phyloP scores from a whole-genome alignment of 2,113 vertebrate genomes.

The Leuciscus idus region DNA sequence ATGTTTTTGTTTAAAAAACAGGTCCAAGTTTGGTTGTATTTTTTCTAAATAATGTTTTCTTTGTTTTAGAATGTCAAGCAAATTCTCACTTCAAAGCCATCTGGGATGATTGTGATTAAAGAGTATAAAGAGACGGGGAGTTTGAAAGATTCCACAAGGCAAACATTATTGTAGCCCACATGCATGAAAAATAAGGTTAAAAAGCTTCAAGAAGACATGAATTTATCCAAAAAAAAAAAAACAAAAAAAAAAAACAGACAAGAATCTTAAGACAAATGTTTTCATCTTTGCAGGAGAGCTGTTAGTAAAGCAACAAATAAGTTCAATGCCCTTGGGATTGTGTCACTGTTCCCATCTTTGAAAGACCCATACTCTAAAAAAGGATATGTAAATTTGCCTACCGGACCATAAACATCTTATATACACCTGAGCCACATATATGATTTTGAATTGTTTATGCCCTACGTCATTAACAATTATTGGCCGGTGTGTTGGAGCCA shows the following conservation, averaged over 20 bases:
- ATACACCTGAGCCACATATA: no score
- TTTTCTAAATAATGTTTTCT: not conserved
- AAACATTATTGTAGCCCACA: slow-evolving; percentile 44
- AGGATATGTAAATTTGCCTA: slow-evolving; percentile 41
- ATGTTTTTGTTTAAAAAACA: no score
- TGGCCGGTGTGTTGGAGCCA: no score
- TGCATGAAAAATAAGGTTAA: slow-evolving; percentile 42
- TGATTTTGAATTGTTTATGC: no score
- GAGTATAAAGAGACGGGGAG: slow-evolving; percentile 30
- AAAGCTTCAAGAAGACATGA: not conserved
- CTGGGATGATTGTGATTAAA: slow-evolving; percentile 33
- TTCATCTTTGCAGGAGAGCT: slow-evolving; percentile 41
- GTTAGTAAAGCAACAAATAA: slow-evolving; percentile 43
- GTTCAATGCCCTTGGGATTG: slow-evolving; percentile 46
- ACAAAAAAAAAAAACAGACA: not conserved
- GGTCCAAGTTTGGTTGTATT: not conserved
- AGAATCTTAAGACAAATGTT: not conserved
- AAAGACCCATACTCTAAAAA: slow-evolving; percentile 34
- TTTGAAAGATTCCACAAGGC: slow-evolving; percentile 40
- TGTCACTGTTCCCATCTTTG: slow-evolving; percentile 47
- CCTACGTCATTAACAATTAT: no score
- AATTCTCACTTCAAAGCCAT: not conserved
- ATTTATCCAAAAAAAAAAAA: not conserved
- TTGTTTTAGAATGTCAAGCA: slow-evolving; percentile 11
- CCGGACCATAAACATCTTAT: no score